These are phyloP conservation scores for Vulpes lagopus DNA, from an alignment of 2,113 vertebrate genomes.

Conservation along the genomic window DNA sequence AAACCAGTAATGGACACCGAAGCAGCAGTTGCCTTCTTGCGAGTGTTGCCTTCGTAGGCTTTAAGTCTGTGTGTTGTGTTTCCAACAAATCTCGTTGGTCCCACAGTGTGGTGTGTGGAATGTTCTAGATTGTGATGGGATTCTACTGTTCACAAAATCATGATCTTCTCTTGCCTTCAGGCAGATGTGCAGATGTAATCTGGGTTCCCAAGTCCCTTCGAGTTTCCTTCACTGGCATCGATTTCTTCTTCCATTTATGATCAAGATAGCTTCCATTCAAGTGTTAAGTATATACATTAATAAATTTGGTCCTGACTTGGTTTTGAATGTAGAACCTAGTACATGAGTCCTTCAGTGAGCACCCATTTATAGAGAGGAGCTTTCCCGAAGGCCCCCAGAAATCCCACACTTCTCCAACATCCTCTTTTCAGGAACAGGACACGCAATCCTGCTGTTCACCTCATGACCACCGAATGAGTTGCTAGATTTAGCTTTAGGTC, in stretches of 20 bases:
- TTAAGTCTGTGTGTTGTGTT: not conserved
- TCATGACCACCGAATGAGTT: not conserved
- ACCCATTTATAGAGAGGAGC: not conserved
- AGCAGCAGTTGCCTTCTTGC: not conserved
- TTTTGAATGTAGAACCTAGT: not conserved
- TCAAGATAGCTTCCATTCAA: conserved; percentile 25
- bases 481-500: conserved; percentile 58
- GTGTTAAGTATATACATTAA: not conserved
- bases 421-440: not conserved
- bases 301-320: not conserved
- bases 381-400: not conserved
- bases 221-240: conserved; percentile 67
- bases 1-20: not conserved
- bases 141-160: not conserved
- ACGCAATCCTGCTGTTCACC: not conserved
- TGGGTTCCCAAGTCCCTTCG: conserved; percentile 61
- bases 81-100: not conserved
- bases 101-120: not conserved
- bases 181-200: conserved; percentile 18
- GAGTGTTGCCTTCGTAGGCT: not conserved
- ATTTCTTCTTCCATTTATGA: conserved; percentile 37
- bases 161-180: conserved; percentile 34
- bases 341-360: not conserved
- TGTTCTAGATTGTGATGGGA: not conserved
- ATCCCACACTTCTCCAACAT: not conserved